These are phyloP conservation scores for Chrysotoxum bicinctum DNA, from an alignment of 2,888 invertebrate genomes.

Conservation along the genomic window DNA sequence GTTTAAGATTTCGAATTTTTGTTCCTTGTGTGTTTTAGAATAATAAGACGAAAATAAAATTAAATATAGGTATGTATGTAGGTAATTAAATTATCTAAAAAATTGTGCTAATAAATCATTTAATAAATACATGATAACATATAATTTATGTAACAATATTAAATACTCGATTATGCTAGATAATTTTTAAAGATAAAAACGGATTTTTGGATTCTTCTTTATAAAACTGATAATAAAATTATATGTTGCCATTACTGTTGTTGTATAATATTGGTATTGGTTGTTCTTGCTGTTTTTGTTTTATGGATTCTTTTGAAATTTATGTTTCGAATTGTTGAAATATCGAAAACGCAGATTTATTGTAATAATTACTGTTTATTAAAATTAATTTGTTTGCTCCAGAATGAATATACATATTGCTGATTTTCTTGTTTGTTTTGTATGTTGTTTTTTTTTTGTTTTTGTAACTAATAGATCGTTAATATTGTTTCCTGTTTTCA, in stretches of 20 bases:
- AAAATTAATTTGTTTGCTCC: slow-evolving; percentile 16
- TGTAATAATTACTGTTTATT: slow-evolving; percentile 16
- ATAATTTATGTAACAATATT: slow-evolving; percentile 59
- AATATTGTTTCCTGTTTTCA: slow-evolving; percentile 42
- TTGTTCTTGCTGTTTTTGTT: slow-evolving; percentile 24
- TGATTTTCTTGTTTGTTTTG: slow-evolving; percentile 5
- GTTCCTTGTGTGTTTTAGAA: slow-evolving; percentile 12
- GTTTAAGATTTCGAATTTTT: slow-evolving; percentile 41
- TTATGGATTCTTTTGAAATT: slow-evolving; percentile 6
- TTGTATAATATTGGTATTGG: not conserved
- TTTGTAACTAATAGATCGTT: slow-evolving; percentile 41
- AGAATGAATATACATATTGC: slow-evolving; percentile 7
- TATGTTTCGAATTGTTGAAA: slow-evolving; percentile 26
- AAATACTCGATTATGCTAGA: slow-evolving; percentile 60
- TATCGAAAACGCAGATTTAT: slow-evolving; percentile 34
- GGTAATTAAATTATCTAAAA: slow-evolving; percentile 65
- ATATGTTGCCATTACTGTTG: slow-evolving; percentile 21
- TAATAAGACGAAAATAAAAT: slow-evolving; percentile 41
- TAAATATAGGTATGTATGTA: not conserved
- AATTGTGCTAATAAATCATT: slow-evolving; percentile 71
- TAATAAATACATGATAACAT: slow-evolving; percentile 62
- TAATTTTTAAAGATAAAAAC: slow-evolving; percentile 43
- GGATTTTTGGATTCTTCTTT: slow-evolving; percentile 3
- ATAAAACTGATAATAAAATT: slow-evolving; percentile 40
- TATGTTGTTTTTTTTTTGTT: not conserved